Percentiles rank a stretch among this genome's conserved stretches.
Conservation (phyloP, 2,888 invertebrate genomes). For the Cryptophagus acutangulus region DNA sequence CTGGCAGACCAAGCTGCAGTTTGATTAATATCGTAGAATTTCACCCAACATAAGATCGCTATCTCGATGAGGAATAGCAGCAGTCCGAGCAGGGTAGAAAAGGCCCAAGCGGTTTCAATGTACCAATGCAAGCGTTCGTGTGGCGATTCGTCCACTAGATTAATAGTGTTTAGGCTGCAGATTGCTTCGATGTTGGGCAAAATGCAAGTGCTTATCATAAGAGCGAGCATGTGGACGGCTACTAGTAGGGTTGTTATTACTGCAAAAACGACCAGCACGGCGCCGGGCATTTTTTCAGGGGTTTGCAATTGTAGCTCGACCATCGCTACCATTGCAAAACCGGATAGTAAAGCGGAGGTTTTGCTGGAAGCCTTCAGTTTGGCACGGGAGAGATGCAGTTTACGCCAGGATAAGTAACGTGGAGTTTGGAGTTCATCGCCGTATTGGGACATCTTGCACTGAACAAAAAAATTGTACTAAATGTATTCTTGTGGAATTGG, state of each 20-base stretch:
- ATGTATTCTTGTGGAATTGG: neutral
- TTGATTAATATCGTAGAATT: constrained; percentile 80
- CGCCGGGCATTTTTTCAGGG: constrained; percentile 66
- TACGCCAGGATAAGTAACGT: constrained; percentile 83
- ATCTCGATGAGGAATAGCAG: constrained; percentile 92
- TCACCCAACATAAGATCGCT: constrained; percentile 95
- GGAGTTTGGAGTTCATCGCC: constrained; percentile 74
- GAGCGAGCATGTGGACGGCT: constrained; percentile 94
- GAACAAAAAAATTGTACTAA: constrained; percentile 11
- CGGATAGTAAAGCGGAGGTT: constrained; percentile 93
- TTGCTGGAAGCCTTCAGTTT: constrained; percentile 98
- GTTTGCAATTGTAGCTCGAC: constrained; percentile 89
- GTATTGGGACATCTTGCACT: constrained; percentile 61
- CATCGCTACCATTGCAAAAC: constrained; percentile 99
- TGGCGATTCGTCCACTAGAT: constrained; percentile 81
- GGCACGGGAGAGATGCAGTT: constrained; percentile 89
- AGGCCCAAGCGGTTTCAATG: constrained; percentile 97
- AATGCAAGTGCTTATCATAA: constrained; percentile 99
- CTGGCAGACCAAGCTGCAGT: constrained; percentile 86
- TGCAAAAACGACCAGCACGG: constrained; percentile 86
- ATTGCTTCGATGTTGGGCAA: constrained; percentile 98
- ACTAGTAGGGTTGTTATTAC: constrained; percentile 93
- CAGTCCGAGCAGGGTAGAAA: constrained; percentile 90
- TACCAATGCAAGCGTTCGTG: constrained; percentile 88
- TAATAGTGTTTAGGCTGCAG: constrained; percentile 83